phyloP scores from a whole-genome alignment of 2,113 vertebrate genomes.

The Lonchura striata region DNA sequence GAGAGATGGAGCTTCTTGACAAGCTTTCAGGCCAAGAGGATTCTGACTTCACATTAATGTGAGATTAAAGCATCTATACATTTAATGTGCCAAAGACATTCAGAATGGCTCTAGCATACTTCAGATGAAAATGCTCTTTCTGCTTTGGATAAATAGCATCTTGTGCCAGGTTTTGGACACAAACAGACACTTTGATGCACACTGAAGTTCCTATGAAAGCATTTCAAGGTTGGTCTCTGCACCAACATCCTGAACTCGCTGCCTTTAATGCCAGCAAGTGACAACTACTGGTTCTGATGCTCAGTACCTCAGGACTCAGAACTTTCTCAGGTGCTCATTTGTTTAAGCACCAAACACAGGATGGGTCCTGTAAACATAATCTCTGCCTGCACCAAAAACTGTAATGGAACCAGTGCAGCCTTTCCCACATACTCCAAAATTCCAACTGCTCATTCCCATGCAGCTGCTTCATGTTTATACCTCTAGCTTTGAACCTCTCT shows the following conservation, averaged over 20 bases:
- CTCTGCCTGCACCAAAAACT: background rate
- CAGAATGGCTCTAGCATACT: background rate
- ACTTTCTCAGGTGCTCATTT: background rate
- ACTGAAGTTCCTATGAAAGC: background rate
- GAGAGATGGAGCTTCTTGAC: background rate
- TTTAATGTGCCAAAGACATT: background rate
- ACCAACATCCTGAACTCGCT: background rate
- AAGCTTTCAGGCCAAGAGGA: background rate
- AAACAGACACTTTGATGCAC: background rate
- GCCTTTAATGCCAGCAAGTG: background rate
- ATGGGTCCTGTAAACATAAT: background rate
- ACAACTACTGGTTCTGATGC: background rate
- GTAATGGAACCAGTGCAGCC: background rate
- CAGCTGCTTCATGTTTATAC: background rate
- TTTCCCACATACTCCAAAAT: background rate
- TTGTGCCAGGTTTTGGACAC: background rate
- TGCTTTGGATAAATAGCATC: background rate
- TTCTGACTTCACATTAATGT: background rate
- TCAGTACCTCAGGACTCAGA: background rate
- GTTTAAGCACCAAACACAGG: background rate
- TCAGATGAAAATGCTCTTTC: background rate
- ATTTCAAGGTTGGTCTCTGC: background rate
- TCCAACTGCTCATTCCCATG: background rate
- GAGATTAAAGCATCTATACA: background rate
- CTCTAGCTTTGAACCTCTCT: background rate